Conservation (phyloP, 2,888 invertebrate genomes). For the Lamellibrachia satsuma region DNA sequence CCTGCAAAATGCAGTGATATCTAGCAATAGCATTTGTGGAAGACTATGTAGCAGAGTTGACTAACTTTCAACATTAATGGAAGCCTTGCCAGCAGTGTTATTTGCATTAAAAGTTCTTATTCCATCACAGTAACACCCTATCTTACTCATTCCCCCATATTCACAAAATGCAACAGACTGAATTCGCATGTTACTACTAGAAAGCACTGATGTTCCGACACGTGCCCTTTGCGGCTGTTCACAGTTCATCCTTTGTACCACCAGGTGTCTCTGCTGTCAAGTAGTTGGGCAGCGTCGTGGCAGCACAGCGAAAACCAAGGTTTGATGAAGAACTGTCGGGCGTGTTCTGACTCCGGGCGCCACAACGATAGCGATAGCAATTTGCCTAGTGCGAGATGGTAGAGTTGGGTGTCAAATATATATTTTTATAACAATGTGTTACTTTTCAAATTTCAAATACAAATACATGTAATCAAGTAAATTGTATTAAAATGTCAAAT, state of each 20-base stretch:
- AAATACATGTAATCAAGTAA: no score
- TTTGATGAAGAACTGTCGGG: slow-evolving; percentile 92
- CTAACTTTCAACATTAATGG: neutral
- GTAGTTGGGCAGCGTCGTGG: slow-evolving; percentile 47
- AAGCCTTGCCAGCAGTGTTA: neutral
- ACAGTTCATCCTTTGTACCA: neutral
- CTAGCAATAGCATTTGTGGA: neutral
- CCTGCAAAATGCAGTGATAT: neutral
- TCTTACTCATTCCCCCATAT: neutral
- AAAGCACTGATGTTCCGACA: neutral
- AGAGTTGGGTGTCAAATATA: no score
- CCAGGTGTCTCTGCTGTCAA: neutral
- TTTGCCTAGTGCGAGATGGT: slow-evolving; percentile 70
- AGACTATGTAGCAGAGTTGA: neutral
- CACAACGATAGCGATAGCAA: slow-evolving; percentile 93
- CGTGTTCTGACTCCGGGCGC: slow-evolving; percentile 91
- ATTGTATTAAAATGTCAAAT: no score
- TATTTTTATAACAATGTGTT: no score
- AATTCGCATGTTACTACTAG: neutral
- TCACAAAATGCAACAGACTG: neutral
- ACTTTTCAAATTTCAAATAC: no score
- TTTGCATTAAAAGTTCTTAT: neutral
- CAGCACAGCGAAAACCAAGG: slow-evolving; percentile 91
- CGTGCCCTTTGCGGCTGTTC: neutral
- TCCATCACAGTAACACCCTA: neutral